phyloP scores from a whole-genome alignment of 2,113 vertebrate species.

The Pseudolaguvia tuberculata region DNA sequence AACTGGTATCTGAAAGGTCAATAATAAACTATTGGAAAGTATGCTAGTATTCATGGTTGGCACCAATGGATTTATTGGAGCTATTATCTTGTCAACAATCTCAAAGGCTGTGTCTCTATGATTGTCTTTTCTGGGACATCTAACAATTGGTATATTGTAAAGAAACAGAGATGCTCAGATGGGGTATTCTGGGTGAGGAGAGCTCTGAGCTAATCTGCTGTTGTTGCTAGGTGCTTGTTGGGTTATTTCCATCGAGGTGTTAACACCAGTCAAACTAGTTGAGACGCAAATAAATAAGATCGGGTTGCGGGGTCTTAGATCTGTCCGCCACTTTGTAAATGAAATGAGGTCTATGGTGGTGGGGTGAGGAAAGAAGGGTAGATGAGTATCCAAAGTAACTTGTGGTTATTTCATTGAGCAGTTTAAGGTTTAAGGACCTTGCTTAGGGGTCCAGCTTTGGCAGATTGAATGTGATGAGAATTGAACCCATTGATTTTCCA shows the following conservation, averaged over 20 bases:
- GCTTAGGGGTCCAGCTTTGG: too few relatives aligned
- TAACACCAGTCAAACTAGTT: slow-evolving; percentile 44
- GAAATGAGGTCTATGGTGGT: slow-evolving; percentile 3
- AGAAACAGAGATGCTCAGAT: not conserved
- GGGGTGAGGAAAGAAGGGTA: not conserved
- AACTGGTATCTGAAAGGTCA: too few relatives aligned
- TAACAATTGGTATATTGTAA: not conserved
- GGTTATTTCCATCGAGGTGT: slow-evolving; percentile 48
- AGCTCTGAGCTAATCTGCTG: slow-evolving; percentile 19
- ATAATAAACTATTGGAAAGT: too few relatives aligned
- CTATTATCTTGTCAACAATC: too few relatives aligned
- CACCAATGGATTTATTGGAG: too few relatives aligned
- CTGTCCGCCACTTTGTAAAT: slow-evolving; percentile 52
- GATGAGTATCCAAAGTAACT: not conserved
- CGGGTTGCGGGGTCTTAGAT: slow-evolving; percentile 52
- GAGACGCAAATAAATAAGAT: slow-evolving; percentile 57
- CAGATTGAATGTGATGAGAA: too few relatives aligned
- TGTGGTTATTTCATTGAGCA: too few relatives aligned
- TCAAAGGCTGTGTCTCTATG: slow-evolving; percentile 15
- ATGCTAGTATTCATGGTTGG: too few relatives aligned
- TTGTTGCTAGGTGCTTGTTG: slow-evolving; percentile 42
- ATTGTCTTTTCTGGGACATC: slow-evolving; percentile 24
- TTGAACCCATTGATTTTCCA: too few relatives aligned
- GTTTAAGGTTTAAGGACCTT: too few relatives aligned
- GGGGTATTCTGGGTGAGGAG: slow-evolving; percentile 28